These are phyloP conservation scores for Mongoloraphidia duomilia DNA, from an alignment of 2,888 invertebrate genomes.

Conservation along the genomic window DNA sequence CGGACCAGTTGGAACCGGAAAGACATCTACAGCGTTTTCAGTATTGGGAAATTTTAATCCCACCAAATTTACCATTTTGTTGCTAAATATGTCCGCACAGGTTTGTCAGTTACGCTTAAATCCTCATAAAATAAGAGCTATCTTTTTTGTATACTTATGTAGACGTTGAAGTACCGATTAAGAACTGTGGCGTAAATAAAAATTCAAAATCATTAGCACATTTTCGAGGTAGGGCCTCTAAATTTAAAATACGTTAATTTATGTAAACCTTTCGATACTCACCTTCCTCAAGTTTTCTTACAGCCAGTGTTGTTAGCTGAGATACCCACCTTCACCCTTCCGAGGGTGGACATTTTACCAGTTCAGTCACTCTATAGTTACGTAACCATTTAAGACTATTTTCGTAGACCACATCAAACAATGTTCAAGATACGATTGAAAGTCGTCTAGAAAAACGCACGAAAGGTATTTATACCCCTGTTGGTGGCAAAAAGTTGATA, in stretches of 20 bases:
- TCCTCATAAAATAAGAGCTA: too few species aligned
- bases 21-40: slow-evolving; percentile 64
- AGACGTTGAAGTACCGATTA: too few species aligned
- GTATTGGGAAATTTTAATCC: slow-evolving; percentile 45
- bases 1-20: slow-evolving; percentile 78
- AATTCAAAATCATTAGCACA: too few species aligned
- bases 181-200: too few species aligned
- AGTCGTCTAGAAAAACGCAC: slow-evolving; percentile 77
- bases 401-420: slow-evolving; percentile 59
- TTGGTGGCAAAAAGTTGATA: slow-evolving; percentile 70
- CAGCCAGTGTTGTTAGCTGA: too few species aligned
- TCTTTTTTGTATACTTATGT: too few species aligned
- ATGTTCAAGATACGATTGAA: slow-evolving; percentile 75
- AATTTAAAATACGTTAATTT: too few species aligned
- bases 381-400: background rate
- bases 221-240: too few species aligned
- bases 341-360: too few species aligned
- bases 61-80: slow-evolving; percentile 45
- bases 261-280: too few species aligned
- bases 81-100: slow-evolving; percentile 79
- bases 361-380: background rate
- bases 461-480: slow-evolving; percentile 67
- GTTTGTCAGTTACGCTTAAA: slow-evolving; percentile 20
- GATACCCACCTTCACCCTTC: too few species aligned
- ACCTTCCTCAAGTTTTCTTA: too few species aligned